These are phyloP conservation scores for Podilymbus podiceps DNA, from an alignment of 2,113 vertebrate species.

Conservation along the genomic window DNA sequence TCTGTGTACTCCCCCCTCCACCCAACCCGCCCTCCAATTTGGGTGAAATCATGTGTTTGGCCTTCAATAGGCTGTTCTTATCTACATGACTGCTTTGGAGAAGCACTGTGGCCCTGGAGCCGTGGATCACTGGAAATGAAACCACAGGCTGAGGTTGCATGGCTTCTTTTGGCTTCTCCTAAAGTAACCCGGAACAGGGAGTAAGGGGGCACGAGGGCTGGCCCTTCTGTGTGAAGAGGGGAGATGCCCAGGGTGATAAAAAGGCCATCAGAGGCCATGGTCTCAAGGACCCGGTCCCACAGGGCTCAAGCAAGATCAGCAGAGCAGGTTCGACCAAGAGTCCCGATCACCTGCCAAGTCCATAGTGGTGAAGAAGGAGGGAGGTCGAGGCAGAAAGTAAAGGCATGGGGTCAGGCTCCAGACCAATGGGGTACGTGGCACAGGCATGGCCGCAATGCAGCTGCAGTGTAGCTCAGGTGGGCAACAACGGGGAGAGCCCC, in stretches of 20 bases:
- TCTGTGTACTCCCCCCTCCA: not conserved
- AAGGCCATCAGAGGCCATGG: not conserved
- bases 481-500: not conserved
- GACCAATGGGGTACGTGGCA: too few relatives aligned
- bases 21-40: not conserved
- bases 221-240: not conserved
- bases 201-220: not conserved
- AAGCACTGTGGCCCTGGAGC: not conserved
- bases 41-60: not conserved
- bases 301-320: not conserved
- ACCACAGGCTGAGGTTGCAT: not conserved
- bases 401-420: not conserved
- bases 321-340: not conserved
- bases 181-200: not conserved
- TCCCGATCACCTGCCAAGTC: not conserved
- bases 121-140: not conserved
- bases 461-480: not conserved
- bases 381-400: not conserved
- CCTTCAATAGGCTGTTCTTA: not conserved
- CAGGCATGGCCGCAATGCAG: not conserved
- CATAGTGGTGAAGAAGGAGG: not conserved
- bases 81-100: not conserved
- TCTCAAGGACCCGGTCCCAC: not conserved
- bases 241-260: not conserved
- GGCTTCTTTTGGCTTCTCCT: not conserved